A percentile compares a stretch with the other conserved stretches of the same genome.
These are phyloP conservation scores for Tipula helvola DNA, from an alignment of 2,888 invertebrate species.

Conservation along the genomic window DNA sequence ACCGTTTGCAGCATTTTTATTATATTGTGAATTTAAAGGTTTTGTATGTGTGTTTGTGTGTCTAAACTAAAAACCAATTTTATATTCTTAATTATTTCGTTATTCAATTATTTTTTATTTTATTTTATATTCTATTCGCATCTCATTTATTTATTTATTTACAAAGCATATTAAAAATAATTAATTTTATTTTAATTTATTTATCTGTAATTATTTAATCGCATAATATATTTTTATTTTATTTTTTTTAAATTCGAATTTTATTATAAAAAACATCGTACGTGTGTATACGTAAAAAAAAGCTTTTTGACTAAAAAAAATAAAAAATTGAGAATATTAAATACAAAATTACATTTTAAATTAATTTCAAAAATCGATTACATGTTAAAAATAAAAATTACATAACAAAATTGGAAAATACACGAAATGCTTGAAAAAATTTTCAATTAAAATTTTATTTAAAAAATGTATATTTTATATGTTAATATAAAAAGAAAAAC, in stretches of 20 bases:
- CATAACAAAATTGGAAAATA: background rate
- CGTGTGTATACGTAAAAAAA: background rate
- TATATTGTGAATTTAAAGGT: background rate
- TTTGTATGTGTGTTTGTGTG: background rate
- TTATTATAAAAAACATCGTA: background rate
- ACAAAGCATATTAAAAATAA: background rate
- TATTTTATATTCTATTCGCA: background rate
- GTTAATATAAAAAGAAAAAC: background rate
- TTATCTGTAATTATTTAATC: background rate
- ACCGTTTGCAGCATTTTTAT: background rate
- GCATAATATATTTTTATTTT: background rate
- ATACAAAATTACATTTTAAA: background rate
- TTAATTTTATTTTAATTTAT: background rate
- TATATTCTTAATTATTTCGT: background rate
- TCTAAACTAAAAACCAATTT: background rate
- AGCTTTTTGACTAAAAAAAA: background rate
- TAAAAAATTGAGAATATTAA: background rate
- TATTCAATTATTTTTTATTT: background rate
- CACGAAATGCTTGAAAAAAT: background rate
- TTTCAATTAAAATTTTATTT: background rate
- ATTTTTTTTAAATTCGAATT: background rate
- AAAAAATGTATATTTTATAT: background rate
- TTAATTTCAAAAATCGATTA: background rate
- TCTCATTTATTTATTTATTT: background rate
- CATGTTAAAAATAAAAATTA: background rate